Conservation (phyloP, 2,888 invertebrate species). For the Plutella xylostella region DNA sequence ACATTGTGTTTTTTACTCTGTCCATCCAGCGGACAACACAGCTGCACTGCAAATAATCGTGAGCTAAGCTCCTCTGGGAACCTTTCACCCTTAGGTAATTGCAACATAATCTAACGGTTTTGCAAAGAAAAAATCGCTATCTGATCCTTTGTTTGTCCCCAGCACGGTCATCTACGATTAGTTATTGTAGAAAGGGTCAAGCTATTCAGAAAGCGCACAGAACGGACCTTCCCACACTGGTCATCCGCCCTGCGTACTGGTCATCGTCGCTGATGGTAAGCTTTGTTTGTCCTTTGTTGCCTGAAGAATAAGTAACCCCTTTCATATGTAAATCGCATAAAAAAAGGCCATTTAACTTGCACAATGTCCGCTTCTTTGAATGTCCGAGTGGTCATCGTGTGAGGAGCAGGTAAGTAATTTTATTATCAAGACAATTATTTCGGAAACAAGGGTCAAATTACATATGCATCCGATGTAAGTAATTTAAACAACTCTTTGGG, state of each 20-base stretch:
- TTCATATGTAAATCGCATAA: constrained; percentile 36
- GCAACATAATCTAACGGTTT: constrained; percentile 49
- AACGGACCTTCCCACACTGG: constrained; percentile 60
- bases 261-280: constrained; percentile 59
- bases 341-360: constrained; percentile 45
- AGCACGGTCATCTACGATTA: constrained; percentile 2
- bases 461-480: no score
- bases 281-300: constrained; percentile 49
- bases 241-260: constrained; percentile 49
- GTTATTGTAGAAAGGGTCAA: constrained; percentile 34
- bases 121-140: constrained; percentile 51
- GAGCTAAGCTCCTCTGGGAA: constrained; percentile 39
- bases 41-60: constrained; percentile 62
- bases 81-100: constrained; percentile 48
- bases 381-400: constrained; percentile 37
- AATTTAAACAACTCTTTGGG: no score
- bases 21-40: no score
- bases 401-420: constrained; percentile 14
- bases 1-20: no score
- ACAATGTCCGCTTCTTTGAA: constrained; percentile 44
- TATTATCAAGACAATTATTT: not conserved
- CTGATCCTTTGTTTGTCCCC: not conserved
- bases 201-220: constrained; percentile 32
- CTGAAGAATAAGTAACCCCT: constrained; percentile 47
- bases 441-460: not conserved